A percentile compares a stretch with the other conserved stretches of the same genome.
phyloP scores from a whole-genome alignment of 1,140 invertebrate genomes.

The Neotoxoptera formosana region DNA sequence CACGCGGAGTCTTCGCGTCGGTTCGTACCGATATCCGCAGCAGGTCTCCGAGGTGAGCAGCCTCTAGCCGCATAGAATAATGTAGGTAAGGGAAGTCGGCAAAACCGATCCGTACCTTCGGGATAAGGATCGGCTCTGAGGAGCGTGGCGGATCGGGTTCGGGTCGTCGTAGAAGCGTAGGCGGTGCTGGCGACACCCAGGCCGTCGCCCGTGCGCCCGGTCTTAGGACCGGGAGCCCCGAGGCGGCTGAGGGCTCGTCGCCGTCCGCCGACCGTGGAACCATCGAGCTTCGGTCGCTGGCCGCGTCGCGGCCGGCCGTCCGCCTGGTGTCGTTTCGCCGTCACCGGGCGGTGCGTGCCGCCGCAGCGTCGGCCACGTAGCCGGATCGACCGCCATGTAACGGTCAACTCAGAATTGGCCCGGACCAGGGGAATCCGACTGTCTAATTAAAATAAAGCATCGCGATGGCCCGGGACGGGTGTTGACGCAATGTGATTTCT shows the following conservation, averaged over 20 bases:
- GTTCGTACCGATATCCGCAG: slow-evolving; percentile 73
- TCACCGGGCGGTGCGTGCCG: too few species aligned
- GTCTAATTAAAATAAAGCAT: slow-evolving; percentile 65
- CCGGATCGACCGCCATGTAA: too few species aligned
- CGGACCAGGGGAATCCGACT: too few species aligned
- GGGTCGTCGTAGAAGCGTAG: too few species aligned
- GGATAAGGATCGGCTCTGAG: too few species aligned
- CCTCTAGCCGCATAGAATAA: slow-evolving; percentile 89
- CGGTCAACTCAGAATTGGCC: too few species aligned
- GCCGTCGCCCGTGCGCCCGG: too few species aligned
- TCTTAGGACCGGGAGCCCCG: neutral
- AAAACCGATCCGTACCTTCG: too few species aligned
- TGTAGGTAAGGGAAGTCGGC: slow-evolving; percentile 68
- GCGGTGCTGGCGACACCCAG: too few species aligned
- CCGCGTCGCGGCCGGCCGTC: slow-evolving; percentile 57
- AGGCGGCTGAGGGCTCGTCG: neutral
- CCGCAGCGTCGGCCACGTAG: too few species aligned
- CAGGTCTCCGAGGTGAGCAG: slow-evolving; percentile 89
- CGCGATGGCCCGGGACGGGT: slow-evolving; percentile 74
- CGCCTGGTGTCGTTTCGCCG: too few species aligned
- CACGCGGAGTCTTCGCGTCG: too few species aligned
- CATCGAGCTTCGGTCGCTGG: slow-evolving; percentile 21
- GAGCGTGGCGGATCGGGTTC: neutral
- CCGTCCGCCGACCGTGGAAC: slow-evolving; percentile 34
- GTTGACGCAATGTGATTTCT: slow-evolving; percentile 82